Conservation (phyloP, 2,797 vertebrate species). For the Xyrichtys novacula region DNA sequence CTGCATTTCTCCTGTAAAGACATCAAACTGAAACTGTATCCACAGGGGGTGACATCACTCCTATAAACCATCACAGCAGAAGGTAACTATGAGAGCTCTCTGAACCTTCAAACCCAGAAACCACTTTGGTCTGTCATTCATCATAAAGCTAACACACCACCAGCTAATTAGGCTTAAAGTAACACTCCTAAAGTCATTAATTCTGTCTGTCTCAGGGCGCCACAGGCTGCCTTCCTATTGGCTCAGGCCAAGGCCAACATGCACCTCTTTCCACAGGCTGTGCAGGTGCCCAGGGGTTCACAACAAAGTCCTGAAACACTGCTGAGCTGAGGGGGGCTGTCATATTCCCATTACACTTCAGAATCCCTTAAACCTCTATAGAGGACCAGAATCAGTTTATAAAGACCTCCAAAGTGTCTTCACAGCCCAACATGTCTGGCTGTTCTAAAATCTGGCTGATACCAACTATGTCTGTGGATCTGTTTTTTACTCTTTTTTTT, state of each 20-base stretch:
- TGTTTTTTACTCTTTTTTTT: too few relatives aligned
- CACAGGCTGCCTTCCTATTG: conserved; percentile 24
- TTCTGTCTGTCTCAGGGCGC: conserved; percentile 25
- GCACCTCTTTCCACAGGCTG: conserved; percentile 27
- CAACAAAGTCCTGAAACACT: conserved; percentile 25
- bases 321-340: not conserved
- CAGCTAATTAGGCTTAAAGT: conserved; percentile 44
- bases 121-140: conserved; percentile 31
- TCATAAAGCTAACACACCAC: conserved; percentile 32
- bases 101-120: conserved; percentile 21
- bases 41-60: conserved; percentile 58
- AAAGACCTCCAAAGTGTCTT: too few relatives aligned
- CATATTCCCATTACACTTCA: conserved; percentile 47
- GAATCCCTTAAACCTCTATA: conserved; percentile 53
- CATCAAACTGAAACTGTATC: conserved; percentile 56
- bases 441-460: too few relatives aligned
- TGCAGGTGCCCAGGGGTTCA: conserved; percentile 71
- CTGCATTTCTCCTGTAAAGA: conserved; percentile 58
- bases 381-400: too few relatives aligned
- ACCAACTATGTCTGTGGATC: too few relatives aligned
- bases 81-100: conserved; percentile 16
- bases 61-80: conserved; percentile 53
- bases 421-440: too few relatives aligned
- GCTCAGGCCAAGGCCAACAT: conserved; percentile 28
- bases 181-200: conserved; percentile 38